These are phyloP conservation scores for Elegia similella DNA, from an alignment of 2,888 invertebrate genomes.

Conservation along the genomic window DNA sequence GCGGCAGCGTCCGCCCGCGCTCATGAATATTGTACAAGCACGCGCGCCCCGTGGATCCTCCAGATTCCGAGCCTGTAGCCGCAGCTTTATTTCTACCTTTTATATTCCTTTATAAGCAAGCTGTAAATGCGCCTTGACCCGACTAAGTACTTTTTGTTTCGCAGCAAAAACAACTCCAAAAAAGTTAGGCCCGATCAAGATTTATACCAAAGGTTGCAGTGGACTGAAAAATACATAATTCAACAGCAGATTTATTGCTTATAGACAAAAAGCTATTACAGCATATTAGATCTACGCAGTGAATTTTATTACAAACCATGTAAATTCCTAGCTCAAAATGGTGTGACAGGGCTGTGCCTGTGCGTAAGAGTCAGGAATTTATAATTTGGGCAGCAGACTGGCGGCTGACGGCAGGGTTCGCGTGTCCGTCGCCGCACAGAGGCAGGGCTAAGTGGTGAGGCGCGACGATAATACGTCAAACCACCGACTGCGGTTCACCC, in stretches of 20 bases:
- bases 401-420: conserved; percentile 24
- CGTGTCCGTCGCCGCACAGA: conserved; percentile 33
- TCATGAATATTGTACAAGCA: conserved; percentile 69
- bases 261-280: neutral
- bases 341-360: conserved; percentile 6
- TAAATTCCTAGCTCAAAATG: neutral
- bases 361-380: conserved; percentile 14
- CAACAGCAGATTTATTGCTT: neutral
- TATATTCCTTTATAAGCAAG: conserved; percentile 47
- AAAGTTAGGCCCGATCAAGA: neutral
- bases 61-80: conserved; percentile 56
- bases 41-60: conserved; percentile 52
- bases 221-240: neutral
- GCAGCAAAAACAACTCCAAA: conserved; percentile 22
- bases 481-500: conserved; percentile 53
- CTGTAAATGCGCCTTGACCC: conserved; percentile 33
- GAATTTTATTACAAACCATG: neutral
- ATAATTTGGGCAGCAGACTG: conserved; percentile 7
- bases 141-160: conserved; percentile 35
- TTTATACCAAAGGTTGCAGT: neutral
- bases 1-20: conserved; percentile 41
- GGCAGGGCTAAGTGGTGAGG: conserved; percentile 54
- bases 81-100: conserved; percentile 46
- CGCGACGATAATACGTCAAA: conserved; percentile 67
- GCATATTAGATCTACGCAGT: neutral